These are phyloP conservation scores for Spilosoma lubricipeda DNA, from an alignment of 2,888 invertebrate species.

Conservation along the genomic window DNA sequence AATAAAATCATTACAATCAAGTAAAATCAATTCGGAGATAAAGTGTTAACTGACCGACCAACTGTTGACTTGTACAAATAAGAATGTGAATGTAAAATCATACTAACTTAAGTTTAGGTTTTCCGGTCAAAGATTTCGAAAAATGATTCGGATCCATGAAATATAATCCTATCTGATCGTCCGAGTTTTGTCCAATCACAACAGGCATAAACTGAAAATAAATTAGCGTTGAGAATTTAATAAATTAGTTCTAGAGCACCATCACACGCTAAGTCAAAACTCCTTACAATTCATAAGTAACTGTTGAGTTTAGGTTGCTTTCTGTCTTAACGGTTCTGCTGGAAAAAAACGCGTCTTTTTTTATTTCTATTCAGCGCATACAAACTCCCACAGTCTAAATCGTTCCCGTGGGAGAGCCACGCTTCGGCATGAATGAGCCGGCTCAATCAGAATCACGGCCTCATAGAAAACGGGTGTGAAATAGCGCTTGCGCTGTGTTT, in stretches of 20 bases:
- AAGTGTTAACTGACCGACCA: too few relatives aligned
- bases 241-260: neutral
- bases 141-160: slow-evolving; percentile 86
- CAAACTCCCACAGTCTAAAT: too few relatives aligned
- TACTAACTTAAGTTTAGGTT: slow-evolving; percentile 87
- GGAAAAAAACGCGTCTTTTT: neutral
- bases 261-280: neutral
- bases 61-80: neutral
- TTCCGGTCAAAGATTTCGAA: slow-evolving; percentile 87
- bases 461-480: too few relatives aligned
- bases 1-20: too few relatives aligned
- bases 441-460: too few relatives aligned
- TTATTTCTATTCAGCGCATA: neutral
- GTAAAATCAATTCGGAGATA: too few relatives aligned
- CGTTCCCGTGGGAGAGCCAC: too few relatives aligned
- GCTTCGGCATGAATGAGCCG: too few relatives aligned
- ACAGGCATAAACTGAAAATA: slow-evolving; percentile 77
- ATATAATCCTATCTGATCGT: slow-evolving; percentile 81
- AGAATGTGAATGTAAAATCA: neutral
- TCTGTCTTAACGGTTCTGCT: too few relatives aligned
- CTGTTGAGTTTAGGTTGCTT: neutral
- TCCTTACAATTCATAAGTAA: neutral
- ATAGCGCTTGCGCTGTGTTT: too few relatives aligned
- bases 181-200: slow-evolving; percentile 77
- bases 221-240: neutral